Base-by-base conservation (phyloP, 1,140 invertebrate species). In the Drosophila ambigua region DNA sequence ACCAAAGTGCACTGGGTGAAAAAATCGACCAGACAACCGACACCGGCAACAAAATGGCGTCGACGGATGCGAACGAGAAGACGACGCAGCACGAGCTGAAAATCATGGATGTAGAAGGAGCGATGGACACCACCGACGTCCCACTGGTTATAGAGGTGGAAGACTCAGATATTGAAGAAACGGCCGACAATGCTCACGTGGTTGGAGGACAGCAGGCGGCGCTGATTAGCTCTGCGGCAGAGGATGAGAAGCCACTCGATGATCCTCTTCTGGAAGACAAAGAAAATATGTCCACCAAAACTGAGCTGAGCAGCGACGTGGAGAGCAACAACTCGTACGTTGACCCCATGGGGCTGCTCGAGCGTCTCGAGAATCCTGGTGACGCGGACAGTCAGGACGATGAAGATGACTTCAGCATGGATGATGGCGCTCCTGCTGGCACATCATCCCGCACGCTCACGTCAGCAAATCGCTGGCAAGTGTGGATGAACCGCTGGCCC, bases 51-150 rank as follows among this genome's bases (percentile, higher is more conserved):
- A 87, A 85, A 85, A 85, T 85, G 81, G 83, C 82, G 78, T 74
- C 81, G 2, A n/a, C 44, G 35, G 62, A 75, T 45, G 16, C 43
- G 50, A 44, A 65, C 13, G 39, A 16, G 41, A n/a, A 35, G 45
- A 45, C 50, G n/a, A 46, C 55, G 0, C 39, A 45, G 2, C 63
- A 85, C 57, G 83, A 88, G 44, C 48, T 85, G 2, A 78, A 79
- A 68, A 88, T 88, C 15, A 63, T 88, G 83, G 83, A 88, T 9
- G 78, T 87, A 2, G 82, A 88, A 11, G 78, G 81, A 2, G 69
- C 81, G 2, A 35, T 53, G 20, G 20, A 31, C 9, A 13, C 39
- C 5, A 44, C 20, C 20, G 20, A 23, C 8, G 8, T 13, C 2
- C 57, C 51, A 31, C 7, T 48, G 41, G 48, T 57, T 7, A 88